These are phyloP conservation scores for Spondyliosoma cantharus DNA, from an alignment of 2,797 vertebrate genomes.

Conservation along the genomic window DNA sequence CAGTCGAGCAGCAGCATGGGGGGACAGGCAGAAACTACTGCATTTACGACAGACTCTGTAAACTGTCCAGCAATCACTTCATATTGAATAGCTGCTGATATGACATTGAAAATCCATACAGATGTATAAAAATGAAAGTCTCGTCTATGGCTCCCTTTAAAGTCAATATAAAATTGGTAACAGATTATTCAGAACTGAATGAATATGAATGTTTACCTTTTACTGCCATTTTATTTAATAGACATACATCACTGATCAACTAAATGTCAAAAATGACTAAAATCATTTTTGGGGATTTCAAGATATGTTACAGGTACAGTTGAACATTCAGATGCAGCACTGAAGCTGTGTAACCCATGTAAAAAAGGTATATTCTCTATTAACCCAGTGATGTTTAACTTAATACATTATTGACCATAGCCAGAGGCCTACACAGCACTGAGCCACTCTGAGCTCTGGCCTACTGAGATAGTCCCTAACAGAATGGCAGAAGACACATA, in stretches of 20 bases:
- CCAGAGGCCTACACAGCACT: constrained; percentile 56
- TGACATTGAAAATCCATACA: constrained; percentile 26
- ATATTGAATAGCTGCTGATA: constrained; percentile 28
- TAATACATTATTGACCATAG: constrained; percentile 76
- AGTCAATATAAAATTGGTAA: neutral
- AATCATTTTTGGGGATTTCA: neutral
- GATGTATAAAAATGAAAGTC: constrained; percentile 3
- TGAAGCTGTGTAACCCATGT: constrained; percentile 34
- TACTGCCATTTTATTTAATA: neutral
- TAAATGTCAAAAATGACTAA: constrained; percentile 20
- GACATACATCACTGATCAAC: neutral
- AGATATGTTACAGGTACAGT: neutral
- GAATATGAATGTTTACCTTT: neutral
- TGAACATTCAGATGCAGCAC: constrained; percentile 13
- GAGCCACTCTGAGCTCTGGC: constrained; percentile 51
- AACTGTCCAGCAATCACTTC: constrained; percentile 46
- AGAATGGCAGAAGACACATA: constrained; percentile 58
- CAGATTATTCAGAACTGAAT: neutral
- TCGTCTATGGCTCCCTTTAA: neutral
- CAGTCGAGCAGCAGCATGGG: constrained; percentile 60
- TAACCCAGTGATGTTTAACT: constrained; percentile 67
- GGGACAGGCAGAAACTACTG: constrained; percentile 48
- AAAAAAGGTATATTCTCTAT: constrained; percentile 61
- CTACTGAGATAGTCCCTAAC: constrained; percentile 58
- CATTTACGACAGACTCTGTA: constrained; percentile 38